Percentiles rank a stretch among this genome's conserved stretches.
phyloP scores from a whole-genome alignment of 1,140 invertebrate species.

The Microplitis mediator region DNA sequence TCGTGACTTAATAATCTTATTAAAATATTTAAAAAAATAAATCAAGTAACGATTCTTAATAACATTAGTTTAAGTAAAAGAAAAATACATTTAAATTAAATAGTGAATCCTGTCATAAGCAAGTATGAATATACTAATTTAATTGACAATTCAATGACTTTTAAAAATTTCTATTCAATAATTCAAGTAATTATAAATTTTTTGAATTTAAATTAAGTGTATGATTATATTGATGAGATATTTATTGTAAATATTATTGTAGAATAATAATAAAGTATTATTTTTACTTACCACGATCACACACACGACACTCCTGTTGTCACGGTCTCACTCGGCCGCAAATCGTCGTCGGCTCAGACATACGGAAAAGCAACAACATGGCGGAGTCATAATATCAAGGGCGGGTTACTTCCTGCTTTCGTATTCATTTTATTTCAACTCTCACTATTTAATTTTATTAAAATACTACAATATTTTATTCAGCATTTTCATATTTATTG shows the following conservation, averaged over 20 bases:
- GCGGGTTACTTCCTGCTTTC: slow-evolving; percentile 42
- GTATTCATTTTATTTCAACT: not conserved
- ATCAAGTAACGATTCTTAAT: not conserved
- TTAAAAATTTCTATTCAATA: not conserved
- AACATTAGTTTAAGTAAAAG: not conserved
- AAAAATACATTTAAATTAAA: not conserved
- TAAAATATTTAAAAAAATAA: not conserved
- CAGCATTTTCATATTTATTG: no score
- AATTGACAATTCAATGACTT: not conserved
- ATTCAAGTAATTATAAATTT: no score
- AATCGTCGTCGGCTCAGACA: slow-evolving; percentile 8
- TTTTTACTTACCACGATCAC: not conserved
- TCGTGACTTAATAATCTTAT: not conserved
- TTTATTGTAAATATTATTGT: not conserved
- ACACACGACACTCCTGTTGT: slow-evolving; percentile 2
- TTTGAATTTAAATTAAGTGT: no score
- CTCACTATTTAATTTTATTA: not conserved
- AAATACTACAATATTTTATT: not conserved
- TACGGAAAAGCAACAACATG: slow-evolving; percentile 42
- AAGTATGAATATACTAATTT: not conserved
- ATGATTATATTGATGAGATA: not conserved
- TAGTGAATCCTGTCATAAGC: slow-evolving; percentile 3
- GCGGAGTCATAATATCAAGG: slow-evolving; percentile 35
- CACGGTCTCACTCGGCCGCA: not conserved
- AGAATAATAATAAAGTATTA: not conserved